These are phyloP conservation scores for Syrmaticus mikado DNA, from an alignment of 2,113 vertebrate genomes.

Conservation along the genomic window DNA sequence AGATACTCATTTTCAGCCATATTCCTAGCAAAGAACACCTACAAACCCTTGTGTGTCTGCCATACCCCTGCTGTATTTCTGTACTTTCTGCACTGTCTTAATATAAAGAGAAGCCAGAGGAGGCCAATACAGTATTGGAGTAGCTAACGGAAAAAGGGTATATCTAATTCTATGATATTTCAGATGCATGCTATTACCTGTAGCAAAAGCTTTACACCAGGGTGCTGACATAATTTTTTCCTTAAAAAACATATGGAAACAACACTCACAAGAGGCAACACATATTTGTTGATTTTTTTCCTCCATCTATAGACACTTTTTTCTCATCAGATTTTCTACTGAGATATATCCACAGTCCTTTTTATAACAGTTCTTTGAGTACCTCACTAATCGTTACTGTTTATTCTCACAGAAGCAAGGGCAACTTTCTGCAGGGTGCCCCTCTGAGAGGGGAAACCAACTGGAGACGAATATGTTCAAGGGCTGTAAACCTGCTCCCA, in stretches of 20 bases:
- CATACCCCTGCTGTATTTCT: not conserved
- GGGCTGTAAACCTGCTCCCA: not conserved
- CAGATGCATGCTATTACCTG: slow-evolving; percentile 50
- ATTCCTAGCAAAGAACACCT: not conserved
- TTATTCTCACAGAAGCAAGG: not conserved
- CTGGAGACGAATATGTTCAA: not conserved
- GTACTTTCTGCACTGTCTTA: slow-evolving; percentile 5
- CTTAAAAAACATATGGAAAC: slow-evolving; percentile 8
- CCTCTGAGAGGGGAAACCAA: not conserved
- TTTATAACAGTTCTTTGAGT: not conserved
- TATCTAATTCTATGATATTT: slow-evolving; percentile 55
- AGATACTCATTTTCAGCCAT: not conserved
- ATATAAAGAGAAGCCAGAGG: slow-evolving; percentile 35
- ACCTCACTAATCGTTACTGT: not conserved
- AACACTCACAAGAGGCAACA: slow-evolving; percentile 18
- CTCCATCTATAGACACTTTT: not conserved
- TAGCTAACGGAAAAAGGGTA: slow-evolving; percentile 46
- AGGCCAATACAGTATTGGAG: slow-evolving; percentile 16
- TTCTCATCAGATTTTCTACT: not conserved
- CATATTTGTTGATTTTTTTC: not conserved
- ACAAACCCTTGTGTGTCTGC: not conserved
- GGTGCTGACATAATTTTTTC: slow-evolving; percentile 55
- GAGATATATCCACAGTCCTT: not conserved
- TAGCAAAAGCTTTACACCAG: slow-evolving; percentile 63
- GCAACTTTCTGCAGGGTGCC: not conserved